phyloP scores from a whole-genome alignment of 2,113 vertebrate species.

The Heterochromis multidens region DNA sequence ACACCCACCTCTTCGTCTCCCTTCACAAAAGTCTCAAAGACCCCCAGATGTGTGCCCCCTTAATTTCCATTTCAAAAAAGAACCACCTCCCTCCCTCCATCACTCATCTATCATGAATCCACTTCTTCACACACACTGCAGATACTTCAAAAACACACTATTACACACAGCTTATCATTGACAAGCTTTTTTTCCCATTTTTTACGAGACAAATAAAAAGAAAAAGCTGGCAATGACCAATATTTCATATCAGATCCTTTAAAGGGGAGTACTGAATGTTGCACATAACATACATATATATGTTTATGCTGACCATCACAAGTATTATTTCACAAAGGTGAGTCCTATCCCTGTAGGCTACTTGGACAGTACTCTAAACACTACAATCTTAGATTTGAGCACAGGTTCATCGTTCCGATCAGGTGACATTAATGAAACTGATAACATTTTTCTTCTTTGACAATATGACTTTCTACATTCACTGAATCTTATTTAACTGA shows the following conservation, averaged over 20 bases:
- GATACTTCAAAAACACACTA: constrained; percentile 17
- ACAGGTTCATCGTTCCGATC: neutral
- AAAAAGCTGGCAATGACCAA: neutral
- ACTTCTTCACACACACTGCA: constrained; percentile 12
- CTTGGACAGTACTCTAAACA: neutral
- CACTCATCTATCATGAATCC: constrained; percentile 45
- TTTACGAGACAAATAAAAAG: neutral
- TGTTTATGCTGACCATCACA: constrained; percentile 2
- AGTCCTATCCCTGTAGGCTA: neutral
- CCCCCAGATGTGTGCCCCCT: constrained; percentile 72
- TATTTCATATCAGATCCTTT: constrained; percentile 1
- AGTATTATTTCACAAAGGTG: neutral
- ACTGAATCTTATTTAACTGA: neutral
- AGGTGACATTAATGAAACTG: neutral
- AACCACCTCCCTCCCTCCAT: constrained; percentile 44
- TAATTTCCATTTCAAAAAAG: constrained; percentile 74
- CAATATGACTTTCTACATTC: neutral
- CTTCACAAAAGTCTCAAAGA: constrained; percentile 69
- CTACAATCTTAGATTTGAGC: neutral
- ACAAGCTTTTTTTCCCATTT: neutral
- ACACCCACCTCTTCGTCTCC: constrained; percentile 50
- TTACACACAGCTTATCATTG: constrained; percentile 3
- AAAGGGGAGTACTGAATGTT: neutral
- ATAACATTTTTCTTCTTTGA: neutral
- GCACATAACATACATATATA: neutral